These are phyloP conservation scores for Drosophila suzukii DNA, from an alignment of 1,140 invertebrate genomes.

Conservation along the genomic window DNA sequence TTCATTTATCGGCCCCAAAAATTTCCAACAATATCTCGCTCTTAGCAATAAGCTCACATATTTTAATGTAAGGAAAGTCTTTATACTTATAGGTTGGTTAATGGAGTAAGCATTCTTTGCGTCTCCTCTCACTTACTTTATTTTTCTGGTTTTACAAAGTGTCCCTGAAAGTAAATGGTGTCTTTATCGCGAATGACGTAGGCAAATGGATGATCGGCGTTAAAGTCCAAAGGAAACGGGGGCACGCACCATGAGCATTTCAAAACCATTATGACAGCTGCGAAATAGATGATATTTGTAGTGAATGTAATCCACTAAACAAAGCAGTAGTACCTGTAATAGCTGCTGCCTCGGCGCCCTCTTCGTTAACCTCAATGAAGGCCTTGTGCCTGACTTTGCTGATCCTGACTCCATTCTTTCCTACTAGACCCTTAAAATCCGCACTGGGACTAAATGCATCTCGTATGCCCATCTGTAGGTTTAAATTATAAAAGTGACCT, in stretches of 20 bases:
- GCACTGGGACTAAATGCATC: constrained; percentile 86
- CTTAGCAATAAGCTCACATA: too few relatives aligned
- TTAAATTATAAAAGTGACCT: neutral
- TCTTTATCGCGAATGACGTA: constrained; percentile 11
- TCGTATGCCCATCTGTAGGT: constrained; percentile 85
- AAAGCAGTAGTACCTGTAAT: constrained; percentile 63
- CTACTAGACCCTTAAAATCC: constrained; percentile 86
- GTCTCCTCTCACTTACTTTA: neutral
- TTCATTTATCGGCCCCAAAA: too few relatives aligned
- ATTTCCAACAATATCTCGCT: constrained; percentile 44
- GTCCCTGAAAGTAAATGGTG: constrained; percentile 2
- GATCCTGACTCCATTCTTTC: constrained; percentile 76
- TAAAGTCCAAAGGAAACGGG: neutral
- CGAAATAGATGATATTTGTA: neutral
- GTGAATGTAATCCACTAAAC: too few relatives aligned
- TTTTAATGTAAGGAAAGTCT: too few relatives aligned
- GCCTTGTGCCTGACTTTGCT: constrained; percentile 85
- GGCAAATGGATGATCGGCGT: constrained; percentile 68
- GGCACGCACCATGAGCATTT: neutral
- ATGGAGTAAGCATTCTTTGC: too few relatives aligned
- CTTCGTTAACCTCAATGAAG: constrained; percentile 86
- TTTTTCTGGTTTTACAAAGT: neutral
- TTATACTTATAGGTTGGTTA: too few relatives aligned
- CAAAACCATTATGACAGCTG: neutral
- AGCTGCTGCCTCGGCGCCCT: constrained; percentile 86